Evolutionary conservation across 2,113 vertebrate genomes (phyloP).

Genomic region (Lycocorax pyrrhopterus): DNA sequence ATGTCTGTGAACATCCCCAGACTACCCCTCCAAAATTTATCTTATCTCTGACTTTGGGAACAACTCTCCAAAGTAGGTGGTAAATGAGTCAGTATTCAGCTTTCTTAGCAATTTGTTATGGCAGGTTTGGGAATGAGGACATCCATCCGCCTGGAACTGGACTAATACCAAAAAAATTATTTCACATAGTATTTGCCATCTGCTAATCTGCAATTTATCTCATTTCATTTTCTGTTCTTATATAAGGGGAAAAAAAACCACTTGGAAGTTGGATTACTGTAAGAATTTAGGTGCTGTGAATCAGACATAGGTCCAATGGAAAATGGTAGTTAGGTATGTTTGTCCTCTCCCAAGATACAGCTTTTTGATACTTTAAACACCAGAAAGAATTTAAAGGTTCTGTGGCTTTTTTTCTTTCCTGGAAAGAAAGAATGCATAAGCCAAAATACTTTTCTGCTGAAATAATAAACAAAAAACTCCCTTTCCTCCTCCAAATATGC

Average conservation of each 20-base stretch:
- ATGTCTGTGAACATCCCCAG: neutral
- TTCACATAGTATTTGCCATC: conserved; percentile 31
- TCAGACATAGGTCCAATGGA: neutral
- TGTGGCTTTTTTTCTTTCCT: neutral
- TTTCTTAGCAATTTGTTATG: conserved; percentile 3
- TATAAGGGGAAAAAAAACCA: neutral
- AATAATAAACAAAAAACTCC: conserved; percentile 20
- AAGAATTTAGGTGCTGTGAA: neutral
- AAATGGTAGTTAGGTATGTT: neutral
- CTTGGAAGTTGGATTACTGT: neutral
- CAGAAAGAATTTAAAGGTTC: neutral
- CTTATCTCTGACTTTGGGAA: neutral
- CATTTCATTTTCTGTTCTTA: conserved; percentile 4
- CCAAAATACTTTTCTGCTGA: conserved; percentile 4
- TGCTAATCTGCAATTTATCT: conserved; percentile 13
- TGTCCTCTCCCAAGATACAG: neutral
- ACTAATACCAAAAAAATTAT: conserved; percentile 8
- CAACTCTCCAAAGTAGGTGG: neutral
- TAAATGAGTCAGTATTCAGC: neutral
- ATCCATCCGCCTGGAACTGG: conserved; percentile 7
- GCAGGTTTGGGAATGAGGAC: conserved; percentile 11
- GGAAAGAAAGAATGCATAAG: neutral
- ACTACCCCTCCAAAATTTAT: neutral
- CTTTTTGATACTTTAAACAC: neutral
- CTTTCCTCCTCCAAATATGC: neutral